These are phyloP conservation scores for Andrena camellia DNA, from an alignment of 2,888 invertebrate species.

Conservation along the genomic window DNA sequence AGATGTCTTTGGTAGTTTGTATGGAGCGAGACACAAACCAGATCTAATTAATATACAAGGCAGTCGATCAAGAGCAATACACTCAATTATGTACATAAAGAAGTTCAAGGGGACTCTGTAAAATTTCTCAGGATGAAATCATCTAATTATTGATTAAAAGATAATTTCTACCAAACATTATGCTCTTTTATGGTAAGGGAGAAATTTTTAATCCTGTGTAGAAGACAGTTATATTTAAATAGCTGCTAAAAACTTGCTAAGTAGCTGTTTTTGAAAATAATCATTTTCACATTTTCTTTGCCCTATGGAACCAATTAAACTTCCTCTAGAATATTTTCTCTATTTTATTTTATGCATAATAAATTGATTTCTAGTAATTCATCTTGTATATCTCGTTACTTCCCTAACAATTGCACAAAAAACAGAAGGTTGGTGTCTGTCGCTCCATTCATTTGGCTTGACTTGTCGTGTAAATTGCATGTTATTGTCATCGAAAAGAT, in stretches of 20 bases:
- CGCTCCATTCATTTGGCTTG: slow-evolving; percentile 69
- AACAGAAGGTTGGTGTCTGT: slow-evolving; percentile 9
- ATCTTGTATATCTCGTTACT: neutral
- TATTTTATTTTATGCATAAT: neutral
- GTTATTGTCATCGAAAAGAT: slow-evolving; percentile 37
- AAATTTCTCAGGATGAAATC: neutral
- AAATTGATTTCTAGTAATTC: neutral
- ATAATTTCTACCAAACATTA: no score
- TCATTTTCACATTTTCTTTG: neutral
- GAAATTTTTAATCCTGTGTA: no score
- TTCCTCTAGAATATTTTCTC: neutral
- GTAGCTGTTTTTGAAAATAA: neutral
- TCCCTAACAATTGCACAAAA: neutral
- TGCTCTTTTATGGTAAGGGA: no score
- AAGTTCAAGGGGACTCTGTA: neutral
- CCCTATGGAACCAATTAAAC: neutral
- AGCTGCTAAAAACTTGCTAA: no score
- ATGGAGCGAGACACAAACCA: slow-evolving; percentile 68
- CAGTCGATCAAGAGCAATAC: slow-evolving; percentile 7
- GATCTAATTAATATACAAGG: slow-evolving; percentile 8
- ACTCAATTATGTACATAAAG: neutral
- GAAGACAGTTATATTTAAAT: no score
- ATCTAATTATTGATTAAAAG: neutral
- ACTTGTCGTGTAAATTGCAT: slow-evolving; percentile 59
- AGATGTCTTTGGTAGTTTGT: slow-evolving; percentile 83